These are phyloP conservation scores for Trachelus tabidus DNA, from an alignment of 2,888 invertebrate species.

Conservation along the genomic window DNA sequence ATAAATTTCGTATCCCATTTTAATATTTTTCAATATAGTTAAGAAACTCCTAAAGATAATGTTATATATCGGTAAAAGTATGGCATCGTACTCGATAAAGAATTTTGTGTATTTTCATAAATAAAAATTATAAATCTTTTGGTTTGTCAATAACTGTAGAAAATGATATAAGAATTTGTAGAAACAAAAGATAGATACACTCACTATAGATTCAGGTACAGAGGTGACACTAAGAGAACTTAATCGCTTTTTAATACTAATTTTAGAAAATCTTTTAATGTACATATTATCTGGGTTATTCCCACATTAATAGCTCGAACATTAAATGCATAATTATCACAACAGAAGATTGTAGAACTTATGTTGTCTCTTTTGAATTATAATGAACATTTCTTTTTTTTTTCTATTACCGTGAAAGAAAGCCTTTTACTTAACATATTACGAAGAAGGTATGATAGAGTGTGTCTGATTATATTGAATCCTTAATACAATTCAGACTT, in stretches of 20 bases:
- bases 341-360: not conserved
- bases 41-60: conserved; percentile 39
- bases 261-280: not conserved
- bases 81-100: conserved; percentile 34
- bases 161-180: not conserved
- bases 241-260: not conserved
- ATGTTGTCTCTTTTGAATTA: not conserved
- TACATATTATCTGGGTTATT: not conserved
- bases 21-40: not conserved
- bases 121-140: not conserved
- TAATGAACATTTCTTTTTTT: not conserved
- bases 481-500: not conserved
- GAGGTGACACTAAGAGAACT: not conserved
- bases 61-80: conserved; percentile 5
- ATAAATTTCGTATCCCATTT: not conserved
- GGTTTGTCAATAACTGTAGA: not conserved
- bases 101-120: conserved; percentile 5
- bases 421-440: not conserved
- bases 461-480: not conserved
- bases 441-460: not conserved
- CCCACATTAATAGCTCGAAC: not conserved
- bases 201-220: not conserved
- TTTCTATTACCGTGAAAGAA: not conserved
- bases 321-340: not conserved
- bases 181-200: not conserved